These are phyloP conservation scores for Eupristina koningsbergeri DNA, from an alignment of 1,140 invertebrate genomes.

Conservation along the genomic window DNA sequence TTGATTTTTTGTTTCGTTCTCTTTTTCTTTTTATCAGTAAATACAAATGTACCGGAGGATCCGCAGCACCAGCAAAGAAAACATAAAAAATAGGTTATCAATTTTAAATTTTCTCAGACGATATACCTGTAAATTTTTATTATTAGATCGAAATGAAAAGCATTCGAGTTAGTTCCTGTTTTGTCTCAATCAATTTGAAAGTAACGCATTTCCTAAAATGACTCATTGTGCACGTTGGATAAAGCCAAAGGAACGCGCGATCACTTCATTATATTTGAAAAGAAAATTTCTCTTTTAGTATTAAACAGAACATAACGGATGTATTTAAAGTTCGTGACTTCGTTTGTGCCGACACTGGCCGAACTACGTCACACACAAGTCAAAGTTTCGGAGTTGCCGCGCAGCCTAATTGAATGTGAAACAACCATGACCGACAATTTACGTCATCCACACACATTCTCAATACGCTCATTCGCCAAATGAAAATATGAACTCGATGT, in stretches of 20 bases:
- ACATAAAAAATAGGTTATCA: too few relatives aligned
- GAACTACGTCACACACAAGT: not conserved
- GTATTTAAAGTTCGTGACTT: conserved; percentile 32
- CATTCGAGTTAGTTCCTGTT: not conserved
- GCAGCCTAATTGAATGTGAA: too few relatives aligned
- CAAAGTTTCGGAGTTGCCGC: not conserved
- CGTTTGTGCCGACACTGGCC: not conserved
- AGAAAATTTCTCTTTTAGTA: conserved; percentile 2
- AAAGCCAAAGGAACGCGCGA: not conserved
- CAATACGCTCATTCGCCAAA: too few relatives aligned
- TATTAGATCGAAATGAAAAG: not conserved
- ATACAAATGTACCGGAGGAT: too few relatives aligned
- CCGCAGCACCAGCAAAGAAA: too few relatives aligned
- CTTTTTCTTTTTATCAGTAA: too few relatives aligned
- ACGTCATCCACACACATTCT: too few relatives aligned
- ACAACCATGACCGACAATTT: too few relatives aligned
- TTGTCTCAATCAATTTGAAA: conserved; percentile 3
- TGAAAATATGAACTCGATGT: too few relatives aligned
- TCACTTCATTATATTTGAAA: conserved; percentile 5
- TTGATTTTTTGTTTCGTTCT: too few relatives aligned
- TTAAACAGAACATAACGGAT: conserved; percentile 29
- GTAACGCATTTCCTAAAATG: not conserved
- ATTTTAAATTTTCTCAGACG: too few relatives aligned
- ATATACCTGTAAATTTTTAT: too few relatives aligned
- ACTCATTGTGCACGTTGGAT: not conserved